These are phyloP conservation scores for Saxidomus purpurata DNA, from an alignment of 1,140 invertebrate genomes.

Conservation along the genomic window DNA sequence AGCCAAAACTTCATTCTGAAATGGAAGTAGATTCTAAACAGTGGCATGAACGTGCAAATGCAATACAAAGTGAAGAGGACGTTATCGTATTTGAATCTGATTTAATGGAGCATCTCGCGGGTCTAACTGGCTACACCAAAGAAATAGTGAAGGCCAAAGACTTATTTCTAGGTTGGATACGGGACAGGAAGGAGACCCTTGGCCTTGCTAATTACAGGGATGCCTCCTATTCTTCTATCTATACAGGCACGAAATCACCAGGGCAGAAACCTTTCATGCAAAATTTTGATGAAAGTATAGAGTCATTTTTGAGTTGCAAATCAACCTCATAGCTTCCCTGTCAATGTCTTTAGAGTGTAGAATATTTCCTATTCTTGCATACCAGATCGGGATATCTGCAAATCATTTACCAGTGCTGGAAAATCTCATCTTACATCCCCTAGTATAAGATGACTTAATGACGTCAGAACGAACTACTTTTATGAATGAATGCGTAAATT, in stretches of 20 bases:
- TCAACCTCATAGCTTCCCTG: too few relatives aligned
- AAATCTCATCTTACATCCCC: too few relatives aligned
- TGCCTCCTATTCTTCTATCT: background rate
- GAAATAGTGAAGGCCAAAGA: background rate
- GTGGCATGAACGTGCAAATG: too few relatives aligned
- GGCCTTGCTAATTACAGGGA: conserved; percentile 17
- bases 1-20: background rate
- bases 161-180: conserved; percentile 22
- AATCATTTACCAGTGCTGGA: too few relatives aligned
- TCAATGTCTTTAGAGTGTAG: too few relatives aligned
- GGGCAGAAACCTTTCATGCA: background rate
- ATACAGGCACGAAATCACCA: background rate
- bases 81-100: conserved; percentile 28
- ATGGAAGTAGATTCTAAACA: background rate
- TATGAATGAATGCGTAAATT: too few relatives aligned
- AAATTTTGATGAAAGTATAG: background rate
- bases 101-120: background rate
- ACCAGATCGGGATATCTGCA: too few relatives aligned
- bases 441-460: too few relatives aligned
- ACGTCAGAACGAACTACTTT: too few relatives aligned
- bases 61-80: background rate
- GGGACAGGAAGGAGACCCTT: background rate
- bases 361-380: too few relatives aligned
- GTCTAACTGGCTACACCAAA: background rate
- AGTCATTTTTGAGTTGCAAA: background rate